Conservation (phyloP, 2,888 invertebrate species). For the Lasioglossum marginatum region DNA sequence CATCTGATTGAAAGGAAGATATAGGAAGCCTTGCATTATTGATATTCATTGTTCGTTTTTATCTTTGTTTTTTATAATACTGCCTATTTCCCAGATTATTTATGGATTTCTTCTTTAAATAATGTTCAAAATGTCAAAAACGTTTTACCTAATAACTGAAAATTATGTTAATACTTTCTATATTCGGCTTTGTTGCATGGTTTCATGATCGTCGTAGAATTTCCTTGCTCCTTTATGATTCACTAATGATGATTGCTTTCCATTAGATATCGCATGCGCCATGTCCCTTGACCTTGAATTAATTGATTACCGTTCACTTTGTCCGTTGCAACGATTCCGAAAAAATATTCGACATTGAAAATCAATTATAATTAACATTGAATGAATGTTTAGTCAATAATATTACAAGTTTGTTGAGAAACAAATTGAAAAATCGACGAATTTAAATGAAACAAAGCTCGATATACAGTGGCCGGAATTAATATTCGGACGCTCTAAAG, state of each 20-base stretch:
- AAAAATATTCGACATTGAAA: not conserved
- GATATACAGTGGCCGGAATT: too few species aligned
- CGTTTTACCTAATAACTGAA: not conserved
- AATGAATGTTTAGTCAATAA: not conserved
- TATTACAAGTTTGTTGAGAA: not conserved
- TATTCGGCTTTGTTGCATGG: not conserved
- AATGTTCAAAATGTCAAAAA: not conserved
- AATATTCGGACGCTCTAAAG: too few species aligned
- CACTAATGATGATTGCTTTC: conserved; percentile 4
- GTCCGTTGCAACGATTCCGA: not conserved
- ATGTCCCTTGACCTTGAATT: not conserved
- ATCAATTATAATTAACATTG: not conserved
- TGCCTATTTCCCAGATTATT: too few species aligned
- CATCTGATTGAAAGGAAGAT: too few species aligned
- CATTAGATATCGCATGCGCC: not conserved
- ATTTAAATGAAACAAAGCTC: not conserved
- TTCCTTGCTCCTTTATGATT: not conserved
- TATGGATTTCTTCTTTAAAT: too few species aligned
- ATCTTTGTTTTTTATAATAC: too few species aligned
- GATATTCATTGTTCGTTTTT: too few species aligned
- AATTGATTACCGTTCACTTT: not conserved
- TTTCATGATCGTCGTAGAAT: not conserved
- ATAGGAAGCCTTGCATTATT: too few species aligned
- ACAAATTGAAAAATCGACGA: not conserved
- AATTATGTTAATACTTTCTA: not conserved